These are phyloP conservation scores for Acridotheres tristis DNA, from an alignment of 2,797 vertebrate species.

Conservation along the genomic window DNA sequence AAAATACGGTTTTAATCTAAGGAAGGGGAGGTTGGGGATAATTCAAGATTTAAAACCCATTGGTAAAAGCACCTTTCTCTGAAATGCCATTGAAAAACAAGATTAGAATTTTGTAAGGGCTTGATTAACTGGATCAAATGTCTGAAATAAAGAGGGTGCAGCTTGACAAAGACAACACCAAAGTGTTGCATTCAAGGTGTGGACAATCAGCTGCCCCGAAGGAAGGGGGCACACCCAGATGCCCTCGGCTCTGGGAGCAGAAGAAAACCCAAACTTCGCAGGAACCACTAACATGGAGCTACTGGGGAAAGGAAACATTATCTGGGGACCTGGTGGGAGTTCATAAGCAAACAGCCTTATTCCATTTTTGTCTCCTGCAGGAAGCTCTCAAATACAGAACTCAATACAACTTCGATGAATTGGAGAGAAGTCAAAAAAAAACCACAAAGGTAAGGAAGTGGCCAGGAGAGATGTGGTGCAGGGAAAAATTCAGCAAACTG, in stretches of 20 bases:
- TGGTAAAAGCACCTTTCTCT: neutral
- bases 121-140: neutral
- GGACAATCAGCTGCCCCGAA: neutral
- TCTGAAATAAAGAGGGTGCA: neutral
- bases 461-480: neutral
- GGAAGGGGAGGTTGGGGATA: neutral
- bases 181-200: neutral
- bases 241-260: neutral
- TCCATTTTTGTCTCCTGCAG: neutral
- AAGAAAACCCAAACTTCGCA: neutral
- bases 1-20: neutral
- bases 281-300: rapidly evolving
- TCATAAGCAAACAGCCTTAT: neutral
- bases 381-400: neutral
- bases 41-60: neutral
- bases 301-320: neutral
- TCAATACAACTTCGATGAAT: neutral
- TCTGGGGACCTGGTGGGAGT: neutral
- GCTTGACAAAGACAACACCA: neutral
- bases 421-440: neutral
- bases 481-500: neutral
- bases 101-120: neutral
- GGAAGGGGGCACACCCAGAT: neutral
- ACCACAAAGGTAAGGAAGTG: neutral
- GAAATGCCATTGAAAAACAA: neutral